Evolutionary conservation across 2,888 invertebrate genomes (phyloP), one percentile per base, ranked within the genome.

Genomic region (Zaprionus lineosus): DNA sequence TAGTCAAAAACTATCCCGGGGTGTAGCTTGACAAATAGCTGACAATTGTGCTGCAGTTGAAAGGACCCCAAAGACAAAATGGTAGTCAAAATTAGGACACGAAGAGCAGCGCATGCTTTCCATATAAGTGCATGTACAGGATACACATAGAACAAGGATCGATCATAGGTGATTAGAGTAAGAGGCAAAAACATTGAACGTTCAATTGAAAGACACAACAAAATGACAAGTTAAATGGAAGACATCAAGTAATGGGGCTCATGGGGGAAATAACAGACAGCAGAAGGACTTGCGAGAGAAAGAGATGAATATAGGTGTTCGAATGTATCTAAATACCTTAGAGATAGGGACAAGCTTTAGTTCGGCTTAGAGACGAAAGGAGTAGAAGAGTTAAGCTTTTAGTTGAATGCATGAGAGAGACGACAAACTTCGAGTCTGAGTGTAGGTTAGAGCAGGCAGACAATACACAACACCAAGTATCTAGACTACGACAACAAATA

Each of bases 21-120:
- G 50, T 14, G 24, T 43, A 7, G 44, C 19, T 24, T 70, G 66
- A 70, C 71, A 67, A 71, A 67, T 67, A 71, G 41, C 72, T 50
- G 36, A 18, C 50, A 66, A 34, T 51, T 14, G 24, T 48, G 7
- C 46, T 28, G 46, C 46, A 40, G 31, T 15, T 40, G 2, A 24
- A n/a, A n/a, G 24, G 7, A 21, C 7, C 58, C 16, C 36, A 7
- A 29, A 21, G 19, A 40, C 12, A 36, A 16, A 18, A 8, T 18
- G 16, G 14, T 5, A n/a, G 9, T 7, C 28, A 18, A 29, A 19
- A n/a, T 6, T 15, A 31, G n/a, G 24, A 15, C n/a, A n/a, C n/a
- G n/a, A n/a, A n/a, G n/a, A n/a, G n/a, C n/a, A n/a, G n/a, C n/a
- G n/a, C n/a, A n/a, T n/a, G n/a, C n/a, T n/a, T n/a, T n/a, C n/a